A percentile compares a stretch with the other conserved stretches of the same genome.
Evolutionary conservation across 53 echinoderm and acorn worm species (phyloP).

Genomic region (Temnopleurus reevesii): DNA sequence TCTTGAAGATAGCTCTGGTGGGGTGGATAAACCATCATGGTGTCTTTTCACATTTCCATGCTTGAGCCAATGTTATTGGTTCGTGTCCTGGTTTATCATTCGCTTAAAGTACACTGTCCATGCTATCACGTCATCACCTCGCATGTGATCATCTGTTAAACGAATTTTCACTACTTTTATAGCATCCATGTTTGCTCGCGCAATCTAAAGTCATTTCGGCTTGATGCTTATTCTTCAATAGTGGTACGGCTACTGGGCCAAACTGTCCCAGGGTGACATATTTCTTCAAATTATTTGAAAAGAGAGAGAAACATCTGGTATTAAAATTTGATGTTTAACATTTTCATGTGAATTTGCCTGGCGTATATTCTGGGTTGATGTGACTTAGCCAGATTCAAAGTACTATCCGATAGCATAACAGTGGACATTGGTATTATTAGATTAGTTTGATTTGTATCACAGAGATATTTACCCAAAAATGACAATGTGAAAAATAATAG

Average conservation of each 20-base stretch:
- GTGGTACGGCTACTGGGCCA: neutral
- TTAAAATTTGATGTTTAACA: too few species aligned
- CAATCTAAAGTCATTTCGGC: slow-evolving; percentile 5
- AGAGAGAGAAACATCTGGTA: too few species aligned
- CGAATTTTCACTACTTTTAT: neutral
- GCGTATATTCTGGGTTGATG: too few species aligned
- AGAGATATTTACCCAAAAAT: too few species aligned
- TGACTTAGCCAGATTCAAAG: too few species aligned
- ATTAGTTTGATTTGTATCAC: too few species aligned
- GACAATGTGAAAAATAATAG: too few species aligned
- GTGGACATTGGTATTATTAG: too few species aligned
- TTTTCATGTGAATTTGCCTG: too few species aligned
- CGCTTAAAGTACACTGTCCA: slow-evolving; percentile 51
- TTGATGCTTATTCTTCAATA: neutral
- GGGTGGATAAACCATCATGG: slow-evolving; percentile 18
- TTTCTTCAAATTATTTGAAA: too few species aligned
- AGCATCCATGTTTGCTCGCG: slow-evolving; percentile 14
- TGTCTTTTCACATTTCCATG: slow-evolving; percentile 48
- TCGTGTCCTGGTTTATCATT: slow-evolving; percentile 39
- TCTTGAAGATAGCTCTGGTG: slow-evolving; percentile 44
- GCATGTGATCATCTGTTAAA: slow-evolving; percentile 20
- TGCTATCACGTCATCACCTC: slow-evolving; percentile 1
- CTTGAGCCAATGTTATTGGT: slow-evolving; percentile 38
- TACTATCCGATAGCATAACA: too few species aligned
- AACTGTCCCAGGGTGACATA: too few species aligned